Base-by-base conservation (phyloP, 2,797 vertebrate genomes). In the Rhinella marina region DNA sequence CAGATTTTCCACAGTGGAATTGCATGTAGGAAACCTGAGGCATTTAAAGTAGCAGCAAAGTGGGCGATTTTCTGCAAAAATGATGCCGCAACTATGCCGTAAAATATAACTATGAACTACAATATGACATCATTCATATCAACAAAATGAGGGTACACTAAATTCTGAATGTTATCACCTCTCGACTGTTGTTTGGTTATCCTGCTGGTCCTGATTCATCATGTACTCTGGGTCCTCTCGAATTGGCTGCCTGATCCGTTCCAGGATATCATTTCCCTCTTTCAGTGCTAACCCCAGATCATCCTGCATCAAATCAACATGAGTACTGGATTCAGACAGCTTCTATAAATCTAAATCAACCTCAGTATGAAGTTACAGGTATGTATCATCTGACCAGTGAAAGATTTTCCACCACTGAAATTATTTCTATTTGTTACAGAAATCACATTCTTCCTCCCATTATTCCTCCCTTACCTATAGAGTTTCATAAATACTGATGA, bases 131-230 rank as follows among this genome's bases (percentile, higher is more conserved):
- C 2, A 12, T 16, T 23, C 1, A 61, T 17, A 23, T 17, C 1
- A 7, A 17, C 6, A 64, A n/a, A 23, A n/a, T 13, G 16, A 59
- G 19, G 3, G 57, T 16, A 17, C 19, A 59, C 57, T 32, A 2
- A 52, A 12, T 50, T 64, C 7, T 59, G n/a, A 61, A 29, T 84
- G 23, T 52, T 57, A 94, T 94, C 89, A 99, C 98, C 98, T 97
- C 92, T 98, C 97, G 87, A 99, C 96, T 0, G 98, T 99, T 25
- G 95, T 96, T 91, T 98, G 94, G 91, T 97, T 99, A 93, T 99
- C 98, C 90, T 97, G 92, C 90, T 99, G 97, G 87, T 98, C 97
- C 92, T 98, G 97, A 94, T 96, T 99, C 94, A 98, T 96, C 91
- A 92, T 95, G 92, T 96, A 96, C 66, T 96, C 96, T 0, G 96